phyloP scores from a whole-genome alignment of 2,888 invertebrate genomes.

The Gisinianus flammeolus region DNA sequence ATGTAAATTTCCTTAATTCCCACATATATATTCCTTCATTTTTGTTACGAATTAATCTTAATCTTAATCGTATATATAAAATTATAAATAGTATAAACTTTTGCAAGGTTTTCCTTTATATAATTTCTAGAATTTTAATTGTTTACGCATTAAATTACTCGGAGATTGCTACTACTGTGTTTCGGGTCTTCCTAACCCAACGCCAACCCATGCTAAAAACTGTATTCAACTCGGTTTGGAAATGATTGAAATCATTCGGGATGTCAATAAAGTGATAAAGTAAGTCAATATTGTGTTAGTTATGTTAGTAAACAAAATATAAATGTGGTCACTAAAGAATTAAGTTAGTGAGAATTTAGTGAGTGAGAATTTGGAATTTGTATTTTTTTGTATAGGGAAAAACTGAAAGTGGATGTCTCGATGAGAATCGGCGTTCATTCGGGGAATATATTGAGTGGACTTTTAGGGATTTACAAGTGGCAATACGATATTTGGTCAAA shows the following conservation, averaged over 20 bases:
- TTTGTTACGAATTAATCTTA: too few species aligned
- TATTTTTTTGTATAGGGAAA: conserved; percentile 67
- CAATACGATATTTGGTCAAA: conserved; percentile 92
- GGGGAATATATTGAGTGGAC: conserved; percentile 87
- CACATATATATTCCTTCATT: too few species aligned
- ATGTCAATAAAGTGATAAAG: conserved; percentile 68
- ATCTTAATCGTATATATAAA: too few species aligned
- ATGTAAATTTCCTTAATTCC: conserved; percentile 68
- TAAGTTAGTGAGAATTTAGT: too few species aligned
- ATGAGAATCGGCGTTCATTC: conserved; percentile 97
- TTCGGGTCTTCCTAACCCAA: conserved; percentile 81
- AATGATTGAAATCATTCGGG: conserved; percentile 89
- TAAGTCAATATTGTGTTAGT: neutral
- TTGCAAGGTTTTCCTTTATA: neutral
- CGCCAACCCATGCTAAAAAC: conserved; percentile 82
- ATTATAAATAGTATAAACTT: too few species aligned
- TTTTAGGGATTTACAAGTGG: conserved; percentile 92
- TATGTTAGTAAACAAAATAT: neutral
- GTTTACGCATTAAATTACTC: conserved; percentile 84
- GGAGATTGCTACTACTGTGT: conserved; percentile 96
- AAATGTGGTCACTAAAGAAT: too few species aligned
- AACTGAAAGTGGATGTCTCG: conserved; percentile 78
- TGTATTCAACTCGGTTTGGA: conserved; percentile 88
- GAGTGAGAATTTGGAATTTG: too few species aligned
- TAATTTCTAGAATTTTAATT: conserved; percentile 61